These are phyloP conservation scores for Formica aserva DNA, from an alignment of 2,888 invertebrate genomes.

Conservation along the genomic window DNA sequence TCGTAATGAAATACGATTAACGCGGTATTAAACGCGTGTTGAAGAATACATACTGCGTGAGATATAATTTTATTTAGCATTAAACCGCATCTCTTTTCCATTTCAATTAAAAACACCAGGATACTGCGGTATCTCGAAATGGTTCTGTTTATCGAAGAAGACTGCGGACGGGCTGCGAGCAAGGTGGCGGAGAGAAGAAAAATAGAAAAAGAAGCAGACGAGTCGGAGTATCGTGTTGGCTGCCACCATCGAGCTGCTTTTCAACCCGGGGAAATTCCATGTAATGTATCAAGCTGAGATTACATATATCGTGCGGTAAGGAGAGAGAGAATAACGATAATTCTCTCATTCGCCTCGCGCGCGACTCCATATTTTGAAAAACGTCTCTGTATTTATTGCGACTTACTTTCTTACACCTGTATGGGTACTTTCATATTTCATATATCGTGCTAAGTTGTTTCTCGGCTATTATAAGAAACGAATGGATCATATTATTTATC, in stretches of 20 bases:
- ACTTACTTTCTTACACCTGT: neutral
- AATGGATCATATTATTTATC: neutral
- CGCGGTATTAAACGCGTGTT: neutral
- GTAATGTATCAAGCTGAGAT: constrained; percentile 59
- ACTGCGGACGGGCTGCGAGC: constrained; percentile 22
- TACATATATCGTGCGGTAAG: constrained; percentile 59
- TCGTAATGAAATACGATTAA: neutral
- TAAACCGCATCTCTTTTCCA: constrained; percentile 7
- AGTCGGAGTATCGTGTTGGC: constrained; percentile 43
- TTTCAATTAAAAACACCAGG: constrained; percentile 44
- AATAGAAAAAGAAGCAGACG: constrained; percentile 39
- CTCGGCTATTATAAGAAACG: neutral
- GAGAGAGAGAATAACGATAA: constrained; percentile 51
- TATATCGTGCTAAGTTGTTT: neutral
- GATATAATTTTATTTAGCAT: constrained; percentile 14
- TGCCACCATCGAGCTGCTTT: constrained; percentile 59
- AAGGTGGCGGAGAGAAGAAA: constrained; percentile 31
- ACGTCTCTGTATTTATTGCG: constrained; percentile 20
- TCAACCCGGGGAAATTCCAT: constrained; percentile 51
- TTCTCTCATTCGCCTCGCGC: constrained; percentile 19
- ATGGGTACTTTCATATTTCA: too few species aligned
- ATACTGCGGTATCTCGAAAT: constrained; percentile 35
- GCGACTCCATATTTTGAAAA: neutral
- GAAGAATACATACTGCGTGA: neutral
- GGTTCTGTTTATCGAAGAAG: constrained; percentile 48